Percentiles rank a stretch among this genome's conserved stretches.
These are phyloP conservation scores for Adoxophyes honmai DNA, from an alignment of 1,140 invertebrate species.

Conservation along the genomic window DNA sequence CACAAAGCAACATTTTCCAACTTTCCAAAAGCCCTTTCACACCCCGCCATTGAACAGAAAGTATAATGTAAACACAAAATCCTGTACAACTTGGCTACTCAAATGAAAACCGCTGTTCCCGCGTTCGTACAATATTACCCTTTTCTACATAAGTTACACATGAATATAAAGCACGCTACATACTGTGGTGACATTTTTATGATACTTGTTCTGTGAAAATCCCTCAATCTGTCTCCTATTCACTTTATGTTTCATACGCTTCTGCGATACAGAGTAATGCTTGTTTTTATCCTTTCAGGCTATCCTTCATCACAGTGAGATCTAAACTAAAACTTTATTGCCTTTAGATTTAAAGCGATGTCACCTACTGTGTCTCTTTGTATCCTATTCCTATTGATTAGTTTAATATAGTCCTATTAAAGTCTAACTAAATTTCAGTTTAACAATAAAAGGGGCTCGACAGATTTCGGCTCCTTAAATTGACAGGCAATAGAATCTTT, in stretches of 20 bases:
- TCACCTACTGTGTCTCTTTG: too few species aligned
- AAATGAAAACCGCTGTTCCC: conserved; percentile 9
- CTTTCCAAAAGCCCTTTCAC: neutral
- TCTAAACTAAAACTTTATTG: too few species aligned
- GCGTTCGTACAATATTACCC: conserved; percentile 10
- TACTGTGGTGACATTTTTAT: conserved; percentile 13
- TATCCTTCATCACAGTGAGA: too few species aligned
- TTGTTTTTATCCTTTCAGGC: neutral
- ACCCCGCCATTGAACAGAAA: neutral
- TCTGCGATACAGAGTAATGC: neutral
- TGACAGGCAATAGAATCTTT: too few species aligned
- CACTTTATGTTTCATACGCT: conserved; percentile 13
- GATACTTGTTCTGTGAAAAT: conserved; percentile 14
- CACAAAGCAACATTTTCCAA: neutral
- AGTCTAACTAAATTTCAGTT: too few species aligned
- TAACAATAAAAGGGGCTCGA: too few species aligned
- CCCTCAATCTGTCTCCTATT: conserved; percentile 12
- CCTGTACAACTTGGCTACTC: conserved; percentile 1
- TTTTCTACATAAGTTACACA: conserved; percentile 14
- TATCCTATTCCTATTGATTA: too few species aligned
- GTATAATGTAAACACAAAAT: neutral
- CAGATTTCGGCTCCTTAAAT: too few species aligned
- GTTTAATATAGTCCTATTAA: too few species aligned
- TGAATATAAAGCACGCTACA: conserved; percentile 10
- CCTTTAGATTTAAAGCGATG: too few species aligned